A percentile compares a stretch with the other conserved stretches of the same genome.
Evolutionary conservation across 2,888 invertebrate genomes (phyloP).

Genomic region (Elysia crispata): DNA sequence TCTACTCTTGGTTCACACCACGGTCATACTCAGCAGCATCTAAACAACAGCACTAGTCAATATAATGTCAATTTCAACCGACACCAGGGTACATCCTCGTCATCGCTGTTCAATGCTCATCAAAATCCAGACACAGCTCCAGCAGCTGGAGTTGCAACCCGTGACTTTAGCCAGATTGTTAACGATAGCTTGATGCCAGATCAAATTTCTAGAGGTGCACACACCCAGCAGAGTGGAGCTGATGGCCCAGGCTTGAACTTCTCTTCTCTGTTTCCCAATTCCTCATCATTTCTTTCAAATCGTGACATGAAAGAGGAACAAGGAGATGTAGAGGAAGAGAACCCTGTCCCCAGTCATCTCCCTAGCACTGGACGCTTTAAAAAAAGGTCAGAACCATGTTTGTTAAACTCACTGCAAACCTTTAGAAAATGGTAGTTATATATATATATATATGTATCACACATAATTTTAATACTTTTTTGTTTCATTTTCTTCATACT

Average conservation of each 20-base stretch:
- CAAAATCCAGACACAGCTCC: no score
- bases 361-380: not conserved
- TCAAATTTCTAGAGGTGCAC: no score
- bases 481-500: no score
- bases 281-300: not conserved
- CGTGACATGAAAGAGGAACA: not conserved
- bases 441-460: no score
- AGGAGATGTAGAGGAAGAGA: slow-evolving; percentile 13
- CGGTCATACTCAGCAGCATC: no score
- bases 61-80: not conserved
- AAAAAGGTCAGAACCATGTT: no score
- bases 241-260: not conserved
- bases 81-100: slow-evolving; percentile 23
- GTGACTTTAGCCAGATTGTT: slow-evolving; percentile 46
- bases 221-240: slow-evolving; percentile 9
- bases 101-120: slow-evolving; percentile 2
- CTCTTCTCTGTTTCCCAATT: not conserved
- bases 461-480: no score
- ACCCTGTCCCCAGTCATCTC: not conserved
- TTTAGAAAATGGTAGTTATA: no score
- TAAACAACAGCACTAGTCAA: no score
- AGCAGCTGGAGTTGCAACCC: no score
- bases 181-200: slow-evolving; percentile 2
- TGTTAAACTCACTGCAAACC: no score
- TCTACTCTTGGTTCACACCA: not conserved